Percentiles rank a stretch among this genome's conserved stretches.
These are phyloP conservation scores for Himantopus leucocephalus DNA, from an alignment of 2,113 vertebrate species.

Conservation along the genomic window DNA sequence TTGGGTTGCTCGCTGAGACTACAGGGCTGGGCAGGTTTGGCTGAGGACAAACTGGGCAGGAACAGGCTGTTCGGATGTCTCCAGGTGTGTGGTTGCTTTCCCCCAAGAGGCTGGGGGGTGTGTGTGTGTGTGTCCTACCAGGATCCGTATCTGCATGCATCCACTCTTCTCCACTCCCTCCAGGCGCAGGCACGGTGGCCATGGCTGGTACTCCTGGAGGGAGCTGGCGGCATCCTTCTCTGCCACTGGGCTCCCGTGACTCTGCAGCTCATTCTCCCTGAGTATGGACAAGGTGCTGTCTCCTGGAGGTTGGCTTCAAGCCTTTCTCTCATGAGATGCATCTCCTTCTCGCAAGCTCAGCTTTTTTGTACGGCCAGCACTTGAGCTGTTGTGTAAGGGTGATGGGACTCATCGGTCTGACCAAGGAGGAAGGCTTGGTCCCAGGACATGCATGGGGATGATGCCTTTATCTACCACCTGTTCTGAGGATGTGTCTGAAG, in stretches of 20 bases:
- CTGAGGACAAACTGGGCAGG: background rate
- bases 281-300: background rate
- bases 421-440: background rate
- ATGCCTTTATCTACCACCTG: background rate
- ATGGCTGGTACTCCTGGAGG: background rate
- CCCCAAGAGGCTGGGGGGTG: background rate
- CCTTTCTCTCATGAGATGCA: background rate
- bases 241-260: rapidly evolving
- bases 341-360: background rate
- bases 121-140: background rate
- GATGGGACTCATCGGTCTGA: background rate
- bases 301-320: background rate
- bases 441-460: background rate
- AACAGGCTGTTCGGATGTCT: background rate
- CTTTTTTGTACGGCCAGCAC: background rate
- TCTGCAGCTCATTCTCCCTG: background rate
- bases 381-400: background rate
- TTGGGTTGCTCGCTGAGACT: background rate
- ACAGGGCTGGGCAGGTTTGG: background rate
- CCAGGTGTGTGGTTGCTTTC: background rate
- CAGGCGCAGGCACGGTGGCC: background rate
- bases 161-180: background rate
- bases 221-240: background rate
- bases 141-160: background rate
- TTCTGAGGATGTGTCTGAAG: background rate